Evolutionary conservation across 2,888 invertebrate genomes (phyloP), one percentile per base, ranked within the genome.

Genomic region (Notodromas monacha): DNA sequence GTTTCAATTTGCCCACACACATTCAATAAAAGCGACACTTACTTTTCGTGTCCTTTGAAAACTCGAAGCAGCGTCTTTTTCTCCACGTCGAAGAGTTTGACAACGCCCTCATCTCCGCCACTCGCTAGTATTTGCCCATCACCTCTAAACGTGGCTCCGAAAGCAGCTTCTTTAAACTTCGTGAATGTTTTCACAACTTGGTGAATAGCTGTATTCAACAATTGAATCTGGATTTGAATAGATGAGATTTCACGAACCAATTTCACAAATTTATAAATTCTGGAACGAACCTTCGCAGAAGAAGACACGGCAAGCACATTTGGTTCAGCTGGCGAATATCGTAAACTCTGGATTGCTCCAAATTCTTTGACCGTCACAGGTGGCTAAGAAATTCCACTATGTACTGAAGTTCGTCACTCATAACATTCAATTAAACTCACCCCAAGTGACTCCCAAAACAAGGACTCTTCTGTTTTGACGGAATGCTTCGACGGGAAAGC

Each of bases 261-360:
- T n/a, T n/a, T n/a, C n/a, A n/a, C n/a, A n/a, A n/a, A n/a, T n/a
- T n/a, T 32, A 15, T 32, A 33, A 4, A 33, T 10, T n/a, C n/a
- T n/a, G n/a, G 14, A 12, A 10, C 45, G 47, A 38, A 84, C 72
- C 45, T 74, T 60, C 2, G 74, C 72, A 1, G 84, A 81, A 45
- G 73, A 77, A 32, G 89, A 81, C 12, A 79, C 72, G 4, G 81
- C 84, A 54, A 86, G 74, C 46, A 73, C 66, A 52, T 74, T 62
- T 0, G 86, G 84, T 43, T 76, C 68, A 6, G 67, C 59, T 1
- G 77, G 76, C 35, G 74, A 72, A 45, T 89, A 77, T 46, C 81
- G 72, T 27, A 89, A 61, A 43, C 73, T 68, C 44, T 81, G 77
- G 32, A 92, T 72, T 0, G 74, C 66, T 13, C 79, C 79, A 50